Conservation (phyloP, 1,140 invertebrate species). For the Brachionus manjavacas region DNA sequence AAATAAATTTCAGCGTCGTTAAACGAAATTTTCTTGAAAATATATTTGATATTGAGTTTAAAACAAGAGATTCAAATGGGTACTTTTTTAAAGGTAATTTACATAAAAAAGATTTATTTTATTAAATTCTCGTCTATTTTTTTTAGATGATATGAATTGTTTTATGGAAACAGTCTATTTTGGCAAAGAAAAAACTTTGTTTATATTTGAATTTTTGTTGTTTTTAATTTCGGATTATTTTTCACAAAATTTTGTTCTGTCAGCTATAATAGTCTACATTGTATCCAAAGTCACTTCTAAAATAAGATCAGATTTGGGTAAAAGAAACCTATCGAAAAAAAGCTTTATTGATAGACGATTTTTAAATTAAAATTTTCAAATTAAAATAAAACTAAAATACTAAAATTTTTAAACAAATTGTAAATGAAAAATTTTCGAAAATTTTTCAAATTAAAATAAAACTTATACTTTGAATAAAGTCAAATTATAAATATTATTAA, state of each 20-base stretch:
- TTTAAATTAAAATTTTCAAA: slow-evolving; percentile 49
- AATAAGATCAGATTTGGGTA: slow-evolving; percentile 59
- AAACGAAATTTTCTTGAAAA: slow-evolving; percentile 70
- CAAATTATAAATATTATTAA: too few species aligned
- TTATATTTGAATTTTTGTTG: slow-evolving; percentile 69
- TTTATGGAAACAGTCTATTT: slow-evolving; percentile 58
- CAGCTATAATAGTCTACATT: slow-evolving; percentile 62
- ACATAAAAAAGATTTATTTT: background rate
- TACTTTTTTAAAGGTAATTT: slow-evolving; percentile 71
- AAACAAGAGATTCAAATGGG: slow-evolving; percentile 66
- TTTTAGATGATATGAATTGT: background rate
- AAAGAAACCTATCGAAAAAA: slow-evolving; percentile 66
- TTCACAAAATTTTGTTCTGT: slow-evolving; percentile 63
- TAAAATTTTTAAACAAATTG: background rate
- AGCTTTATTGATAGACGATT: slow-evolving; percentile 69
- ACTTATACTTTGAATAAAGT: too few species aligned
- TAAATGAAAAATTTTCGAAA: too few species aligned
- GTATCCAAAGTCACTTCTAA: slow-evolving; percentile 59
- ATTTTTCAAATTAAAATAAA: too few species aligned
- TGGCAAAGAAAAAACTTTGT: slow-evolving; percentile 69
- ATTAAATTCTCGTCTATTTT: background rate
- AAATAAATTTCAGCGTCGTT: slow-evolving; percentile 51
- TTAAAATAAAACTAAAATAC: background rate
- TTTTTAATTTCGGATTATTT: slow-evolving; percentile 67
- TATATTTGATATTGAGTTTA: slow-evolving; percentile 71